phyloP scores from a whole-genome alignment of 2,797 vertebrate genomes.

The Triplophysa yarkandensis region DNA sequence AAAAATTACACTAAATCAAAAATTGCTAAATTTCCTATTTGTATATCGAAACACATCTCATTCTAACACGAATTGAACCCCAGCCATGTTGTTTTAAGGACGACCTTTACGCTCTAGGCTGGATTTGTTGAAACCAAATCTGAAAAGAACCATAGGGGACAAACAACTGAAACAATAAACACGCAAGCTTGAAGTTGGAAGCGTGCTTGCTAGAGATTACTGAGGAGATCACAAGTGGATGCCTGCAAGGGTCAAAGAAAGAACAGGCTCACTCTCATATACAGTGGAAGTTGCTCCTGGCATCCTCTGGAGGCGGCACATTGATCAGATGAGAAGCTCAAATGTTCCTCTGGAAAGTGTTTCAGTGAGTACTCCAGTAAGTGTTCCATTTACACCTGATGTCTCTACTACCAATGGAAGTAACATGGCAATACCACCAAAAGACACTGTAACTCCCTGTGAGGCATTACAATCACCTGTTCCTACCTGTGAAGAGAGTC shows the following conservation, averaged over 20 bases:
- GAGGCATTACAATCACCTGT: background rate
- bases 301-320: background rate
- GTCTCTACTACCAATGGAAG: background rate
- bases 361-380: too few species aligned
- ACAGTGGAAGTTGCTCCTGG: slow-evolving; percentile 18
- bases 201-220: too few species aligned
- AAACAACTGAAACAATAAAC: too few species aligned
- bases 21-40: too few species aligned
- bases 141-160: too few species aligned
- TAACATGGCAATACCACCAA: background rate
- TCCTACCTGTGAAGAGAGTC: background rate
- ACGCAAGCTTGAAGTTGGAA: too few species aligned
- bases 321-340: background rate
- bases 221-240: slow-evolving; percentile 7
- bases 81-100: too few species aligned
- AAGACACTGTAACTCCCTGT: background rate
- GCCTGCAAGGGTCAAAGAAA: slow-evolving; percentile 9
- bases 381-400: background rate
- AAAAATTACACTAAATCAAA: too few species aligned
- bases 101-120: too few species aligned
- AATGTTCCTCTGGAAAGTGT: background rate
- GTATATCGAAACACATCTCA: too few species aligned
- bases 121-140: too few species aligned
- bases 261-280: background rate
- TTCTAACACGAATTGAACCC: too few species aligned